Base-by-base conservation (phyloP, 2,888 invertebrate species). In the Trichogramma dendrolimi region DNA sequence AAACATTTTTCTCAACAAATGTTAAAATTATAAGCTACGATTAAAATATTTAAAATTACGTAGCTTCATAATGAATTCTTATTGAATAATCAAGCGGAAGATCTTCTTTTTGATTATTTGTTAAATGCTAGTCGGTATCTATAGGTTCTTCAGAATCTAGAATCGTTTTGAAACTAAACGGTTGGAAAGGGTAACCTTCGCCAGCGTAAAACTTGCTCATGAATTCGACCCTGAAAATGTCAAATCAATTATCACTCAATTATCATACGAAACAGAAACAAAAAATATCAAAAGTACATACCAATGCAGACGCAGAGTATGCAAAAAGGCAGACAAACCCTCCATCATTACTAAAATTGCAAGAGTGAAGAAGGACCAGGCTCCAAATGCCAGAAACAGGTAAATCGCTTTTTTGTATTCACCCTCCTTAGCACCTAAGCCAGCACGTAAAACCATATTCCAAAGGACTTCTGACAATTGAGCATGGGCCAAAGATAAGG, bases 261-360 rank as follows among this genome's bases (percentile, higher is more conserved):
- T n/a, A 46, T 27, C 8, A n/a, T 46, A 10, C 10, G 46, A 10
- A 39, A 7, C 40, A 6, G 44, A n/a, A 4, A 39, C 11, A 43
- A 43, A 10, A 11, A 6, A 7, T n/a, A 43, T 14, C 10, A 6
- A 11, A 11, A 55, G 10, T 27, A 10, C 27, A 71, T 73, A 91
- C 93, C 94, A 94, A 78, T 75, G 75, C 54, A 75, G 71, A 82
- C 99, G 92, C 69, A 99, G 86, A 11, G 98, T 97, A 81, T 99
- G 99, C 71, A 99, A 85, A 84, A 99, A 99, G 56, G 99, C 99
- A 42, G 96, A 97, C 11, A 99, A 85, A 1, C 99, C 99, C 83
- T 99, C 99, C 99, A 99, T 99, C 58, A 98, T 84, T 64, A 99
- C 92, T 48, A 99, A 86, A 80, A 99, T 96, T 73, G 92, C 89